Evolutionary conservation across 2,888 invertebrate genomes (phyloP).

Genomic region (Ctena decussata): DNA sequence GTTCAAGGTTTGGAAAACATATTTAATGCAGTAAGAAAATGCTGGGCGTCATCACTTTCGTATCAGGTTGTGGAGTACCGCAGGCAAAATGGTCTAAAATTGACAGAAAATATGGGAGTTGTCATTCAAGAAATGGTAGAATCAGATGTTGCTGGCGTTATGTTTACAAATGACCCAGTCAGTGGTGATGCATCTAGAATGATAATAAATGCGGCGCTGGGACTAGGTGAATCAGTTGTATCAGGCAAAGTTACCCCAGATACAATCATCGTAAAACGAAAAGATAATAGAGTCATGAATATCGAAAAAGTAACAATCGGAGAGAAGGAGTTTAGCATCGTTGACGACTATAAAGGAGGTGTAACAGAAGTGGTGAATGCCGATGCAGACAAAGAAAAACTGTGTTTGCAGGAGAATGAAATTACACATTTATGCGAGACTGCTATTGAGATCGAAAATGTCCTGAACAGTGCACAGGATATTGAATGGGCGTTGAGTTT

Average conservation of each 20-base stretch:
- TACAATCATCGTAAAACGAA: neutral
- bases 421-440: neutral
- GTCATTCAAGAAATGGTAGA: slow-evolving; percentile 24
- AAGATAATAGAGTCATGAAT: neutral
- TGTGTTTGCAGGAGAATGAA: neutral
- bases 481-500: slow-evolving; percentile 22
- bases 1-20: neutral
- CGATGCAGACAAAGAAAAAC: neutral
- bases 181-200: slow-evolving; percentile 11
- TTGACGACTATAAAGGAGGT: neutral
- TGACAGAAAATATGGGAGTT: slow-evolving; percentile 21
- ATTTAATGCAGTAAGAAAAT: neutral
- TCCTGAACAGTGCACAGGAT: neutral
- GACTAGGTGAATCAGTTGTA: slow-evolving; percentile 31
- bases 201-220: slow-evolving; percentile 5
- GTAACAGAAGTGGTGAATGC: neutral
- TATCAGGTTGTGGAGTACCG: slow-evolving; percentile 4
- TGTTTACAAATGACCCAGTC: slow-evolving; percentile 25
- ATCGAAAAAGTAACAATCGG: neutral
- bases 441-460: neutral
- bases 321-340: neutral
- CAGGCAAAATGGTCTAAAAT: slow-evolving; percentile 8
- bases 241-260: slow-evolving; percentile 17
- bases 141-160: slow-evolving; percentile 24
- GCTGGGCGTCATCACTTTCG: slow-evolving; percentile 22